Percentiles rank a stretch among this genome's conserved stretches.
Evolutionary conservation across 35 echinoderm and acorn worm genomes (phyloP).

Genomic region (Apostichopus californicus): DNA sequence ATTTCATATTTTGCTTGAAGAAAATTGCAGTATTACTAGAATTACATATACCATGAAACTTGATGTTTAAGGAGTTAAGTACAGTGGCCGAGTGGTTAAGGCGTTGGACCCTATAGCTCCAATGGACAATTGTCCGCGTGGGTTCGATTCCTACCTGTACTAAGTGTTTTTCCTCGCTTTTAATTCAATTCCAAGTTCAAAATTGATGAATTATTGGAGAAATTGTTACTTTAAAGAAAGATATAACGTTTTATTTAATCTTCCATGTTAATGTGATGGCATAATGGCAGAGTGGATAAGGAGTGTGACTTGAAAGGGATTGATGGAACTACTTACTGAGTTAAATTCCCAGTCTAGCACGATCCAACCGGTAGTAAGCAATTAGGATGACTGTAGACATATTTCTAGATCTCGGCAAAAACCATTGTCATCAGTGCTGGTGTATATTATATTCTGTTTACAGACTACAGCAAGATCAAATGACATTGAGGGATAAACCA

Average conservation of each 20-base stretch:
- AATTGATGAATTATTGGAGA: not conserved
- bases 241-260: not conserved
- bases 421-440: no score
- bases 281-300: conserved; percentile 50
- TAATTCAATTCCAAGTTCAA: not conserved
- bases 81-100: conserved; percentile 69
- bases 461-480: no score
- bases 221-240: not conserved
- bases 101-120: conserved; percentile 71
- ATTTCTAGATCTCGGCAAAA: no score
- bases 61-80: not conserved
- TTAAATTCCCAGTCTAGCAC: no score
- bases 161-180: not conserved
- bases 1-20: not conserved
- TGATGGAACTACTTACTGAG: conserved; percentile 33
- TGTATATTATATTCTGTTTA: no score
- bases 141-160: conserved; percentile 52
- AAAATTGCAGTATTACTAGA: not conserved
- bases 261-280: not conserved
- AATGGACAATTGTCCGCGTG: conserved; percentile 62
- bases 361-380: no score
- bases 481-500: no score
- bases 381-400: no score
- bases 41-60: not conserved
- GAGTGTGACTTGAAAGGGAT: conserved; percentile 62